These are phyloP conservation scores for Lysiphlebus fabarum DNA, from an alignment of 1,140 invertebrate genomes.

Conservation along the genomic window DNA sequence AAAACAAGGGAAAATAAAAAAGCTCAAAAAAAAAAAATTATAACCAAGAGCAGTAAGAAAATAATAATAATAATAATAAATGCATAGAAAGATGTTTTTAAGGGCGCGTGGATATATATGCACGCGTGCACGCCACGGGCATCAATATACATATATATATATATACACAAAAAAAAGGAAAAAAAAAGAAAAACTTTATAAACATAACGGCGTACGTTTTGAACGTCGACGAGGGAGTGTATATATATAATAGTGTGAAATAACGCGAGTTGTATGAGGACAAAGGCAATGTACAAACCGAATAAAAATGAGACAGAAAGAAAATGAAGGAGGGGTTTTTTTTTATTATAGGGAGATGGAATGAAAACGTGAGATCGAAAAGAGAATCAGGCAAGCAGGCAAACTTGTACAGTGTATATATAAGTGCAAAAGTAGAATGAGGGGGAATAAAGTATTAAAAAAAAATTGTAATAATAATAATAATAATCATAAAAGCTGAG, in stretches of 20 bases:
- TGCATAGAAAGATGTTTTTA: not conserved
- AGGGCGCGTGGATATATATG: conserved; percentile 12
- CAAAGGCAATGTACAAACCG: conserved; percentile 39
- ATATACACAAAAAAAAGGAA: not conserved
- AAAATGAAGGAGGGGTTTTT: conserved; percentile 10
- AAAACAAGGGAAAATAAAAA: no score
- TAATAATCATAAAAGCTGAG: conserved; percentile 10
- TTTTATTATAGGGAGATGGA: no score
- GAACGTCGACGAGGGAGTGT: conserved; percentile 34
- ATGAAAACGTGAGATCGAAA: not conserved
- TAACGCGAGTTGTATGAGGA: conserved; percentile 50
- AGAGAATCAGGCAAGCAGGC: conserved; percentile 17
- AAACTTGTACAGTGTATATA: conserved; percentile 7
- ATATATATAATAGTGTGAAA: conserved; percentile 33
- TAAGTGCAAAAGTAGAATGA: conserved; percentile 9
- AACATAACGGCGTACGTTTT: conserved; percentile 2
- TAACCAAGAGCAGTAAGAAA: not conserved
- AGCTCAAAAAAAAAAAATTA: not conserved
- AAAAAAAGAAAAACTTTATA: not conserved
- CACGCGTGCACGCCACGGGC: conserved; percentile 14
- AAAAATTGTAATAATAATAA: conserved; percentile 6
- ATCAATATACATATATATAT: conserved; percentile 10
- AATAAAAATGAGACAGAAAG: conserved; percentile 12
- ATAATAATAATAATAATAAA: conserved; percentile 11
- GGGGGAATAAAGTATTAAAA: not conserved